Evolutionary conservation across 2,797 vertebrate genomes (phyloP).

Genomic region (Pangasius sanitwongsei): DNA sequence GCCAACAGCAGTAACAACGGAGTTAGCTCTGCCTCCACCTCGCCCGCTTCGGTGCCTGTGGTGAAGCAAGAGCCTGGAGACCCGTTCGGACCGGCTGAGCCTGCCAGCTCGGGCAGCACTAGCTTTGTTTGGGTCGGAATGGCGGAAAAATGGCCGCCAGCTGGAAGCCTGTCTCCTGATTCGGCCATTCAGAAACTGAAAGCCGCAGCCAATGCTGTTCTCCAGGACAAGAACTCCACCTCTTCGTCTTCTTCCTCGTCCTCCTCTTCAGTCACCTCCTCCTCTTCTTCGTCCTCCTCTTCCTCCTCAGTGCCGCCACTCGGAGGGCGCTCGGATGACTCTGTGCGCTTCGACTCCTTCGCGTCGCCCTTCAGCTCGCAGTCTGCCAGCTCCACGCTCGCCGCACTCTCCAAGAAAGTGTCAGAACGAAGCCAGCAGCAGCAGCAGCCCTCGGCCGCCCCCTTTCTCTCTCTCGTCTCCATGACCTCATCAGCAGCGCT

Average conservation of each 20-base stretch:
- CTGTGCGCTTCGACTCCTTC: slow-evolving; percentile 93
- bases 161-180: slow-evolving; percentile 92
- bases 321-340: slow-evolving; percentile 81
- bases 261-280: slow-evolving; percentile 65
- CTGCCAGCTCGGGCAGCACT: slow-evolving; percentile 74
- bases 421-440: slow-evolving; percentile 88
- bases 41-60: slow-evolving; percentile 75
- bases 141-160: slow-evolving; percentile 93
- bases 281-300: slow-evolving; percentile 72
- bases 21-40: slow-evolving; percentile 71
- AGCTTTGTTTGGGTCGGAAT: slow-evolving; percentile 91
- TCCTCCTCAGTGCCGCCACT: slow-evolving; percentile 73
- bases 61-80: slow-evolving; percentile 92
- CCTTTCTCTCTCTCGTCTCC: slow-evolving; percentile 95
- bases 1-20: slow-evolving; percentile 79
- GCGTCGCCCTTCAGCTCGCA: slow-evolving; percentile 96
- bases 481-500: slow-evolving; percentile 98
- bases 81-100: slow-evolving; percentile 82
- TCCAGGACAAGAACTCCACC: slow-evolving; percentile 92
- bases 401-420: slow-evolving; percentile 99
- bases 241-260: slow-evolving; percentile 72
- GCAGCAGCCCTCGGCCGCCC: slow-evolving; percentile 79
- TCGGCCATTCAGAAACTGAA: slow-evolving; percentile 98
- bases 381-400: slow-evolving; percentile 97
- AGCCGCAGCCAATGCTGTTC: slow-evolving; percentile 94